Base-by-base conservation (phyloP, 2,113 vertebrate genomes). In the Bolborhynchus lineola region DNA sequence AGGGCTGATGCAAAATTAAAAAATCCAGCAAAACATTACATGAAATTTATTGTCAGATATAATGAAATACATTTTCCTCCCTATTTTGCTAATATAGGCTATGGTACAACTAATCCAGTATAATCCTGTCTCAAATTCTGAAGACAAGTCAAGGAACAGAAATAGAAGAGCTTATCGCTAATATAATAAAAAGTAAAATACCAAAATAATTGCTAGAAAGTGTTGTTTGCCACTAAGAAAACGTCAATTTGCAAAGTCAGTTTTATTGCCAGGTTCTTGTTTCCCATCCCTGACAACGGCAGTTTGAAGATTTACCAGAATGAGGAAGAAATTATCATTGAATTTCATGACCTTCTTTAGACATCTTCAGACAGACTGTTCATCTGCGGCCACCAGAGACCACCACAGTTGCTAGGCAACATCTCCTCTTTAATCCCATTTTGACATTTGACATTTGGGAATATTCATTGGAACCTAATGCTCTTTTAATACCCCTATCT, bases 381-480 rank as follows among this genome's bases (percentile, higher is more conserved):
- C 75, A 96, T 90, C 84, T 96, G 64, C 75, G 88, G 93, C 86
- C 92, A 93, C 82, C 79, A 95, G 85, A 96, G 71, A 95, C 95
- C 85, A 95, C 90, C 83, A 88, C 41, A 91, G 97, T 97, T 97
- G 97, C 97, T 97, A 97, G 86, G 96, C 96, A 98, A 97, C 95
- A 87, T 91, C 76, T 91, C 92, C 91, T 75, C 68, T 90, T 92
- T 70, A 92, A 92, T 53, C 82, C 91, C 65, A 76, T 97, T 93
- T 91, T 95, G 84, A 63, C 94, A 79, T 91, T 50, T 89, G 93
- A 87, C 97, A 95, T 75, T 87, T 94, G 69, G 83, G 82, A 96
- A 95, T 80, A 94, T 71, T 94, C 93, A 84, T 16, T 81, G 80
- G 89, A 96, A 92, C 59, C 86, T 88, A 95, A 91, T 14, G 31